phyloP scores from a whole-genome alignment of 2,113 vertebrate genomes.

The Helogale parvula region DNA sequence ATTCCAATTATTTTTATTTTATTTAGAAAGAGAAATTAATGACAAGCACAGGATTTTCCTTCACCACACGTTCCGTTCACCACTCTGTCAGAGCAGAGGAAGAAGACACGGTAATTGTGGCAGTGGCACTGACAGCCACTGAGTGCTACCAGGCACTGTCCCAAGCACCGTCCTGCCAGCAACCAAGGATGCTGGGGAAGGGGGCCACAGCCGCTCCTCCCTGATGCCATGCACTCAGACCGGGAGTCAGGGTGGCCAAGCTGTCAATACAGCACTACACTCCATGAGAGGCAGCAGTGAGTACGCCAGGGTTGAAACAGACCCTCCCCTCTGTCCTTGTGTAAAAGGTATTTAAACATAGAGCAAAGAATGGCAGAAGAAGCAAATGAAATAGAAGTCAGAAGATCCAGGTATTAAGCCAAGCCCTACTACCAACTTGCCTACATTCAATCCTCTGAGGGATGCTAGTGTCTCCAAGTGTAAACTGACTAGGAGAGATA shows the following conservation, averaged over 20 bases:
- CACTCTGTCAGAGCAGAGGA: neutral
- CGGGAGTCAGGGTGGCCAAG: neutral
- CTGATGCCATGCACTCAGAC: neutral
- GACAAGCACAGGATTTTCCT: neutral
- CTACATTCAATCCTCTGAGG: neutral
- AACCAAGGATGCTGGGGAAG: neutral
- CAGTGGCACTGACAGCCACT: neutral
- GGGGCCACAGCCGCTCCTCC: neutral
- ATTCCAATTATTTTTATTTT: neutral
- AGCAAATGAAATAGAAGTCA: neutral
- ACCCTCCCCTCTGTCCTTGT: neutral
- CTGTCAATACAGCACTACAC: neutral
- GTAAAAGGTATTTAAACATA: neutral
- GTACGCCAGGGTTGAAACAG: neutral
- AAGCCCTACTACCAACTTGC: neutral
- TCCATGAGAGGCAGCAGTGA: neutral
- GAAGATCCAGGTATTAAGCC: neutral
- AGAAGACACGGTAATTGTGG: neutral
- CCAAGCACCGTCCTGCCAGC: neutral
- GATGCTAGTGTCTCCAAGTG: neutral
- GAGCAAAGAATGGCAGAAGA: neutral
- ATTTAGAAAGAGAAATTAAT: constrained; percentile 16
- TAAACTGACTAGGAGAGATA: neutral
- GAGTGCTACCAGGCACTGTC: neutral
- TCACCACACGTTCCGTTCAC: neutral